phyloP scores from a whole-genome alignment of 2,797 vertebrate genomes.

The Dicrostonyx torquatus region DNA sequence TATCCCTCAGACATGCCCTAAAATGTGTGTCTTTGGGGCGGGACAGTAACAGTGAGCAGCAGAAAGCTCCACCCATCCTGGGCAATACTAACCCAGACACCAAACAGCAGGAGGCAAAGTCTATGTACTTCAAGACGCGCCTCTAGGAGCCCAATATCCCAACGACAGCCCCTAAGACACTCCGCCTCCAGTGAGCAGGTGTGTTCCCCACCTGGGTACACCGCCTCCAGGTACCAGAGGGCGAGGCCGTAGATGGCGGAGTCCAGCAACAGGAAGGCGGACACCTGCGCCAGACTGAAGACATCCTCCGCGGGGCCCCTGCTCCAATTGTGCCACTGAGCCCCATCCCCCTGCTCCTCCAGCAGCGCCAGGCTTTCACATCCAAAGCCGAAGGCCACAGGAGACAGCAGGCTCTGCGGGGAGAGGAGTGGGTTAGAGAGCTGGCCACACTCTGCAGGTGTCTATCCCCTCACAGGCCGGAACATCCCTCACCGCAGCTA shows the following conservation, averaged over 20 bases:
- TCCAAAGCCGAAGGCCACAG: conserved; percentile 95
- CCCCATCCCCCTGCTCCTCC: conserved; percentile 94
- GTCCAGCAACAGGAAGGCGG: conserved; percentile 90
- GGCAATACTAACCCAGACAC: neutral
- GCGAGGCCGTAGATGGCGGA: conserved; percentile 88
- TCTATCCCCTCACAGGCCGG: neutral
- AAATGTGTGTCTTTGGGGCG: no score
- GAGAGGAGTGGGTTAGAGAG: neutral
- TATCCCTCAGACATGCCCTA: neutral
- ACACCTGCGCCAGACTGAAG: conserved; percentile 90
- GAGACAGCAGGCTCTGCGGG: conserved; percentile 93
- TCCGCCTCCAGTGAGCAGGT: fast-evolving
- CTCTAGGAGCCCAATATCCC: neutral
- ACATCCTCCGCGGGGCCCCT: conserved; percentile 87
- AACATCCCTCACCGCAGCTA: conserved; percentile 87
- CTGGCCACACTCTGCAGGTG: neutral
- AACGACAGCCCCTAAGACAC: neutral
- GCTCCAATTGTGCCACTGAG: conserved; percentile 92
- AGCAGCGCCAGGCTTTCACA: conserved; percentile 95
- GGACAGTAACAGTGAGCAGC: neutral
- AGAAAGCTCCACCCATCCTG: neutral
- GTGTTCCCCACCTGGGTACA: conserved; percentile 87
- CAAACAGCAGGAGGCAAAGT: neutral
- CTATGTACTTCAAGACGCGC: neutral
- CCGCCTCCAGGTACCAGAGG: conserved; percentile 94